A percentile compares a stretch with the other conserved stretches of the same genome.
Evolutionary conservation across 2,113 vertebrate species (phyloP).

Genomic region (Heterochromis multidens): DNA sequence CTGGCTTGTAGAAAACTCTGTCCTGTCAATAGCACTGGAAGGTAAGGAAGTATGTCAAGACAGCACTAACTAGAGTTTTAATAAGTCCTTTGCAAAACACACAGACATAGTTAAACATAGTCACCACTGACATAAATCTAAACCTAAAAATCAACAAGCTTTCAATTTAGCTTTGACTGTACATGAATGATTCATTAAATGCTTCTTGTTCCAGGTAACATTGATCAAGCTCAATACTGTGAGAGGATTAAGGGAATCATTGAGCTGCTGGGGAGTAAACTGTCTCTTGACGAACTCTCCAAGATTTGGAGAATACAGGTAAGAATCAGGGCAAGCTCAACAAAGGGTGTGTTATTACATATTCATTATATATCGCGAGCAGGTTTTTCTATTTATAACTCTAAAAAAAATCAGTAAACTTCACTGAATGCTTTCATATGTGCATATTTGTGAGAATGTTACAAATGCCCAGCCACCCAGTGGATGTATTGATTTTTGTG

Average conservation of each 20-base stretch:
- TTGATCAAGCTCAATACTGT: conserved; percentile 98
- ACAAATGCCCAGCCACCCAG: background rate
- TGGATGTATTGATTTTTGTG: background rate
- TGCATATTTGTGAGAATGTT: background rate
- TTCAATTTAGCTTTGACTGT: background rate
- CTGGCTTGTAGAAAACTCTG: conserved; percentile 98
- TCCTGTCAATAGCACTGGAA: conserved; percentile 96
- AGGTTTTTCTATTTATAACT: background rate
- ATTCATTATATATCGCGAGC: background rate
- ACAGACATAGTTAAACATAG: background rate
- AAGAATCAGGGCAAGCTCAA: conserved; percentile 17
- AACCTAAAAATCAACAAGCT: background rate
- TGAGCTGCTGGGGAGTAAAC: conserved; percentile 95
- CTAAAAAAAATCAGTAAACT: background rate
- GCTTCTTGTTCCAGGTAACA: conserved; percentile 82
- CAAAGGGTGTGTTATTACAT: background rate
- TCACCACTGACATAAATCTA: background rate
- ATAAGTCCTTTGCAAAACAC: background rate
- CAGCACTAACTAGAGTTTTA: background rate
- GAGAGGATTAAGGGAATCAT: conserved; percentile 99
- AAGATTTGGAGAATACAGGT: conserved; percentile 99
- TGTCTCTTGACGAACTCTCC: conserved; percentile 95
- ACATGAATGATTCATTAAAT: background rate
- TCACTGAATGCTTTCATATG: background rate
- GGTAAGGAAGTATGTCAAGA: conserved; percentile 72